A percentile compares a stretch with the other conserved stretches of the same genome.
Conservation (phyloP, 2,113 vertebrate genomes). For the Cyanoderma ruficeps region DNA sequence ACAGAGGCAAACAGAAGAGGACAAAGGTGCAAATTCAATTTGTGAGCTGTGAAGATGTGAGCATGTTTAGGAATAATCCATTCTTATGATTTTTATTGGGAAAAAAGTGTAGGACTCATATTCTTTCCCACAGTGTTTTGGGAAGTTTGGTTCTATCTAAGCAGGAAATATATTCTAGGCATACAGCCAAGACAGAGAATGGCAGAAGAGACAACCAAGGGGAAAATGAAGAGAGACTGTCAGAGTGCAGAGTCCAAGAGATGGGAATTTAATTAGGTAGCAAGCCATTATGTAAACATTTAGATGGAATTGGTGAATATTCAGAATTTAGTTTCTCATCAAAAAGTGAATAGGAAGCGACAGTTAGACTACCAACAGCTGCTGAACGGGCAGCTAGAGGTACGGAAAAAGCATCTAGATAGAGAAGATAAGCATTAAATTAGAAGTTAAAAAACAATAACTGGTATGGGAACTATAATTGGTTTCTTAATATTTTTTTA, state of each 20-base stretch:
- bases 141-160: not conserved
- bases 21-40: not conserved
- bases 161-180: slow-evolving; percentile 17
- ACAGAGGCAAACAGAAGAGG: not conserved
- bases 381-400: not conserved
- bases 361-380: slow-evolving; percentile 22
- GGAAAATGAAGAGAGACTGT: not conserved
- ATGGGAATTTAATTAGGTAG: slow-evolving; percentile 11
- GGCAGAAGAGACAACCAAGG: not conserved
- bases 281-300: slow-evolving; percentile 20
- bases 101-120: not conserved
- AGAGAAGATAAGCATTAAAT: slow-evolving; percentile 30
- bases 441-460: slow-evolving; percentile 24
- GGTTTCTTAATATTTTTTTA: slow-evolving; percentile 11
- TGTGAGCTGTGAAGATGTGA: not conserved
- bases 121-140: not conserved
- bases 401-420: slow-evolving; percentile 1
- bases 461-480: not conserved
- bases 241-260: not conserved
- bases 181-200: not conserved
- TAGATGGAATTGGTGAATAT: slow-evolving; percentile 11
- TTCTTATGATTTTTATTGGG: not conserved
- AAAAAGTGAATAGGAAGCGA: slow-evolving; percentile 23
- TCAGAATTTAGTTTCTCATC: slow-evolving; percentile 23
- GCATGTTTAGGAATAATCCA: not conserved